Conservation (phyloP, 2,888 invertebrate genomes). For the Yponomeuta plumbellus region DNA sequence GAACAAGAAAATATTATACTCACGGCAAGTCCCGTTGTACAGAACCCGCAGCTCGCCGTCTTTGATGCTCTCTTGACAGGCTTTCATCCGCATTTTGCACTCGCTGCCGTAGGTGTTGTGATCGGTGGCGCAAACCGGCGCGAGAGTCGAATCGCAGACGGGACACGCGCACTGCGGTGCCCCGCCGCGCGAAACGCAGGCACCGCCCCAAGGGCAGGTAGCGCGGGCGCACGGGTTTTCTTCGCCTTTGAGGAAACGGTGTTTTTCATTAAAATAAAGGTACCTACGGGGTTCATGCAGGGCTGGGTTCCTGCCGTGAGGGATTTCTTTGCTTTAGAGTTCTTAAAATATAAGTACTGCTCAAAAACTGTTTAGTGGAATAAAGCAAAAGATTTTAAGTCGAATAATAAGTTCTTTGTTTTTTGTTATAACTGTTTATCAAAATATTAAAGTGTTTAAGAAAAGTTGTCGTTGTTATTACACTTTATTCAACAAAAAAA, state of each 20-base stretch:
- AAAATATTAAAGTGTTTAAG: too few species aligned
- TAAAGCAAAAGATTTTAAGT: too few species aligned
- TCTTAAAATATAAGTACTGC: too few species aligned
- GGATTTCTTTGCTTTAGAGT: too few species aligned
- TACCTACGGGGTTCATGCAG: too few species aligned
- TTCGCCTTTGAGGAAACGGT: constrained; percentile 50
- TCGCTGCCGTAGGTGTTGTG: constrained; percentile 89
- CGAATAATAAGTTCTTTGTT: too few species aligned
- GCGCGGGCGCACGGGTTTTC: constrained; percentile 77
- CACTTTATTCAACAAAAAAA: too few species aligned
- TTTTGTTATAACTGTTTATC: too few species aligned
- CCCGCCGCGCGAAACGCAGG: constrained; percentile 80
- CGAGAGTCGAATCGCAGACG: constrained; percentile 84
- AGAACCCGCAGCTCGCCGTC: constrained; percentile 79
- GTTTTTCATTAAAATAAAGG: too few species aligned
- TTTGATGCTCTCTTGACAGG: constrained; percentile 83
- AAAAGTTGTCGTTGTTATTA: too few species aligned
- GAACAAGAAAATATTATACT: constrained; percentile 37
- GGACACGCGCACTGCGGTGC: constrained; percentile 82
- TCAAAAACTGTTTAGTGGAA: too few species aligned
- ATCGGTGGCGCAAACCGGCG: constrained; percentile 86
- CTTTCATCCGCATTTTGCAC: constrained; percentile 87
- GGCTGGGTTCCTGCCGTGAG: too few species aligned
- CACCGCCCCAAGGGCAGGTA: constrained; percentile 79
- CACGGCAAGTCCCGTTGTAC: constrained; percentile 76